Evolutionary conservation across 2,113 vertebrate genomes (phyloP).

Genomic region (Pseudopodoces humilis): DNA sequence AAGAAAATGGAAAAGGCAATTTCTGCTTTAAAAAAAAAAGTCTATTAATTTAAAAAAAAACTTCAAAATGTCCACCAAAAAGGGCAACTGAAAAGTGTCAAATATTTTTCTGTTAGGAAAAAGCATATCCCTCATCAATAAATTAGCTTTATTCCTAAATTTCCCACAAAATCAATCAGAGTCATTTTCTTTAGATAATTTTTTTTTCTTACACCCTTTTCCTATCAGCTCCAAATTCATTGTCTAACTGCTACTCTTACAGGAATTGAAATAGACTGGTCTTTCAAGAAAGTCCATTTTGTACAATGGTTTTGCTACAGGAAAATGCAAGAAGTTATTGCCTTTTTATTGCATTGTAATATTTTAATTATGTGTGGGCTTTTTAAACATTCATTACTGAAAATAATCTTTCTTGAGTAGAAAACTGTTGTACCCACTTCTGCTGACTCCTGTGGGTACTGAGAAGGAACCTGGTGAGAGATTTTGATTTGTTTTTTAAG

Average conservation of each 20-base stretch:
- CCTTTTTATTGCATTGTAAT: neutral
- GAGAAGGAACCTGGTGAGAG: neutral
- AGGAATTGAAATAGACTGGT: neutral
- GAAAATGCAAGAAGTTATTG: neutral
- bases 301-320: neutral
- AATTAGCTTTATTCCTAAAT: neutral
- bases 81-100: neutral
- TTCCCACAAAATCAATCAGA: neutral
- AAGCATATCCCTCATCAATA: neutral
- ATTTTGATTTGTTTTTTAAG: neutral
- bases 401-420: constrained; percentile 14
- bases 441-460: neutral
- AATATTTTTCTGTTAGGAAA: neutral
- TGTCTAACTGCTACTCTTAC: neutral
- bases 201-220: neutral
- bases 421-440: neutral
- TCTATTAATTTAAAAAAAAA: neutral
- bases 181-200: neutral
- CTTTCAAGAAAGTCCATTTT: neutral
- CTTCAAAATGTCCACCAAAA: neutral
- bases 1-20: neutral
- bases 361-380: neutral
- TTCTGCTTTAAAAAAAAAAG: neutral
- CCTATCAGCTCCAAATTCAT: neutral
- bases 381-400: neutral